phyloP scores from a whole-genome alignment of 2,888 invertebrate genomes.

The Dynastes grantii region DNA sequence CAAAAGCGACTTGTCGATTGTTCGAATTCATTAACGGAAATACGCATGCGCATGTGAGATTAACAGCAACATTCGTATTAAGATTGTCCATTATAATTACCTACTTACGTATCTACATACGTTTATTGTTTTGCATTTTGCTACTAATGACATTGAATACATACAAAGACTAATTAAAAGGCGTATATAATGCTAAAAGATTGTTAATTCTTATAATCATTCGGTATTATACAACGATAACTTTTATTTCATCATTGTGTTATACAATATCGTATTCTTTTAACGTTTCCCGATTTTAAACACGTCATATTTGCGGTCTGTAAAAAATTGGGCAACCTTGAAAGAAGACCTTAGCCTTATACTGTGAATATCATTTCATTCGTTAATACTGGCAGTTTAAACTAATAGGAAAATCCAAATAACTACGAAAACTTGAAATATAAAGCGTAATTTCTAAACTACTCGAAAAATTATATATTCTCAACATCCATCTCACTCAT shows the following conservation, averaged over 20 bases:
- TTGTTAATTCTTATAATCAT: slow-evolving; percentile 34
- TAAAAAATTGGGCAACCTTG: too few species aligned
- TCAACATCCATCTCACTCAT: too few species aligned
- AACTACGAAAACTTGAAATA: too few species aligned
- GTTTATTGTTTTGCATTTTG: slow-evolving; percentile 44
- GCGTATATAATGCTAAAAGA: slow-evolving; percentile 38
- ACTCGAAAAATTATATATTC: too few species aligned
- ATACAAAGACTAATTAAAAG: slow-evolving; percentile 43
- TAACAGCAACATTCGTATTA: neutral
- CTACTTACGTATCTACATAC: slow-evolving; percentile 4
- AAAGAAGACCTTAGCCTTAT: too few species aligned
- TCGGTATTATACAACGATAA: slow-evolving; percentile 39
- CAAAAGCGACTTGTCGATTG: neutral
- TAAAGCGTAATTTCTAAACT: too few species aligned
- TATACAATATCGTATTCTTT: slow-evolving; percentile 13
- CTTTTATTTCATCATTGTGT: slow-evolving; percentile 43
- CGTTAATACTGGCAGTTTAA: too few species aligned
- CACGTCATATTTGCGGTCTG: neutral
- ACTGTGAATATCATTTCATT: too few species aligned
- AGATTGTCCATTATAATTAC: slow-evolving; percentile 1
- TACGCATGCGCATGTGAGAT: neutral
- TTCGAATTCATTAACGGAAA: neutral
- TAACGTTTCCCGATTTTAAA: neutral
- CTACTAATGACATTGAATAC: slow-evolving; percentile 43
- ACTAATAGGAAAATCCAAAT: too few species aligned